Base-by-base conservation (phyloP, 2,888 invertebrate genomes). In the Eristalis pertinax region DNA sequence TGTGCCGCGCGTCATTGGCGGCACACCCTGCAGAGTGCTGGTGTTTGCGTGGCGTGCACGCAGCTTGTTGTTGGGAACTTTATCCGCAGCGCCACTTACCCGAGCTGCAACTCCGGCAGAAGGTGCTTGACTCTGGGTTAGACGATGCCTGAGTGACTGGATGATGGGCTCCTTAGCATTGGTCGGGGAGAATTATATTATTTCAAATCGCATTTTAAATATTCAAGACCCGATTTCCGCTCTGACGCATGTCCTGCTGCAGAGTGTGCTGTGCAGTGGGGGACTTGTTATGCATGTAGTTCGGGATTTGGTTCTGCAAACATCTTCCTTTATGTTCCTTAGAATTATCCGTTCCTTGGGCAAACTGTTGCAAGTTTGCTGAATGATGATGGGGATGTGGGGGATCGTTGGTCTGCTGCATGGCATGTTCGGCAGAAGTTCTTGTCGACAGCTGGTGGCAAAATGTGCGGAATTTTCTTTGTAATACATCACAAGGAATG, bases 201-300 rank as follows among this genome's bases (percentile, higher is more conserved):
- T 82, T 79, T 87, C 63, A 79, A 87, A 79, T 87, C 79, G 75
- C 58, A 63, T 75, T 83, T 76, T 83, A 83, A 87, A 79, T 79
- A 87, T 83, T 87, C 63, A 68, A 19, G 75, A 64, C 58, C 58
- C 67, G 75, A 87, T 87, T 83, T 83, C 24, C 75, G 29, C 22
- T 74, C 24, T 58, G 38, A 56, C 63, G 41, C 35, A 32, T 32
- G 68, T 76, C 32, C 32, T 60, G 32, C 32, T 3, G 24, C 2
- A 2, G 32, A n/a, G 32, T 38, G 63, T 5, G 29, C 7, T 32
- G 35, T 24, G 24, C 22, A 13, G 35, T 8, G 24, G 60, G n/a
- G 62, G 19, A 26, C 13, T 24, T 56, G 24, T 35, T 38, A 50
- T 56, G 29, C 65, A 60, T 64, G 56, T 62, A 63, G 69, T 50